These are phyloP conservation scores for Hirtodrosophila trivittata DNA, from an alignment of 2,888 invertebrate genomes.

Conservation along the genomic window DNA sequence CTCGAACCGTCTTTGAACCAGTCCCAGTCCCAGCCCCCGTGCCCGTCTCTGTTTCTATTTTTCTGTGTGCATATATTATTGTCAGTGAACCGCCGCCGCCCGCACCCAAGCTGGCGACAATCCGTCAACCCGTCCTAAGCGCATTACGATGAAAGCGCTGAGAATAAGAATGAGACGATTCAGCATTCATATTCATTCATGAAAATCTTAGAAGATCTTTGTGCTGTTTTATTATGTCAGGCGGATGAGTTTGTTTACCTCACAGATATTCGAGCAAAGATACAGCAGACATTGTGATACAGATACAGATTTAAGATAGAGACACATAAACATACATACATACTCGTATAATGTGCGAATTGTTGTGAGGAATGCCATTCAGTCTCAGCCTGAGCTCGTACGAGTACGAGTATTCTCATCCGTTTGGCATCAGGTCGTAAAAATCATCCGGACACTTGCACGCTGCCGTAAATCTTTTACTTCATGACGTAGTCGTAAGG, in stretches of 20 bases:
- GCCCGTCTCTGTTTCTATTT: not conserved
- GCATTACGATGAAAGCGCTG: constrained; percentile 55
- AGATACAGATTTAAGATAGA: constrained; percentile 30
- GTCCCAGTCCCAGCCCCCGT: constrained; percentile 6
- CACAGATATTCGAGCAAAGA: constrained; percentile 33
- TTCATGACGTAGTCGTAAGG: constrained; percentile 1
- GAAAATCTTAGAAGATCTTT: constrained; percentile 52
- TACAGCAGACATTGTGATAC: constrained; percentile 27
- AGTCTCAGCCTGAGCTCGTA: not conserved
- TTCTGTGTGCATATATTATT: constrained; percentile 6
- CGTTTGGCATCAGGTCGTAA: constrained; percentile 33
- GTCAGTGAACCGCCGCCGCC: constrained; percentile 41
- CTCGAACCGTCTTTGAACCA: constrained; percentile 2
- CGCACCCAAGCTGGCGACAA: constrained; percentile 36
- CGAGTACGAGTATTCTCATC: constrained; percentile 4
- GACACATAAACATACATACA: constrained; percentile 23
- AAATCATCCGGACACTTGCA: constrained; percentile 48
- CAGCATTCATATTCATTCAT: constrained; percentile 52
- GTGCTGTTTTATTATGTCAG: constrained; percentile 43
- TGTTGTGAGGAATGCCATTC: constrained; percentile 14
- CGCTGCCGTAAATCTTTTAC: constrained; percentile 36
- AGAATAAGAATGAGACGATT: constrained; percentile 22
- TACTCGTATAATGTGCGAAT: constrained; percentile 49
- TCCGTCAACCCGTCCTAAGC: constrained; percentile 56
- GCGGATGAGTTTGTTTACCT: constrained; percentile 65